Percentiles rank a stretch among this genome's conserved stretches.
phyloP scores from a whole-genome alignment of 2,888 invertebrate genomes.

The Mycogona germanica region DNA sequence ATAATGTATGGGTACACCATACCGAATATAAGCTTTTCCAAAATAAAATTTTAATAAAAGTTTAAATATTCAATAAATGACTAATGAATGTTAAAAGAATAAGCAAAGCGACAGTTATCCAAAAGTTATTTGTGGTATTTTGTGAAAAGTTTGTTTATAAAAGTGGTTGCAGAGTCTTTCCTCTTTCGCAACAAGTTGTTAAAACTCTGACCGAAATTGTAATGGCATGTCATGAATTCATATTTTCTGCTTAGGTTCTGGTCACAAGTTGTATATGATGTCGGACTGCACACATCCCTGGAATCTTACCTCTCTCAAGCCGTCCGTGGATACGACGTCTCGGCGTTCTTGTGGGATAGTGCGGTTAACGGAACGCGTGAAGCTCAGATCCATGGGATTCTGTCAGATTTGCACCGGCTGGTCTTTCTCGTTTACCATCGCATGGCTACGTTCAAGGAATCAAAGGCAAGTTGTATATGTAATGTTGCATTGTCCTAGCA shows the following conservation, averaged over 20 bases:
- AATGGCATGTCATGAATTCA: too few species aligned
- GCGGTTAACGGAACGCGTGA: slow-evolving; percentile 41
- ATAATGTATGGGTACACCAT: too few species aligned
- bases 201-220: too few species aligned
- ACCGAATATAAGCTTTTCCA: too few species aligned
- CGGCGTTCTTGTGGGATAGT: slow-evolving; percentile 33
- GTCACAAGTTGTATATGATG: slow-evolving; percentile 49
- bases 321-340: slow-evolving; percentile 50
- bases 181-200: too few species aligned
- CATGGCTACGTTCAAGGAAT: slow-evolving; percentile 64
- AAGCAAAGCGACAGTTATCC: too few species aligned
- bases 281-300: slow-evolving; percentile 47
- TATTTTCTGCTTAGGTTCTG: slow-evolving; percentile 26
- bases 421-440: slow-evolving; percentile 60
- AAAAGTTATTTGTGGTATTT: too few species aligned
- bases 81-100: neutral
- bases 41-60: too few species aligned
- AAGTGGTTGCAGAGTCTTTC: too few species aligned
- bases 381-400: slow-evolving; percentile 46
- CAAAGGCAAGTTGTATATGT: slow-evolving; percentile 46
- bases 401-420: slow-evolving; percentile 38
- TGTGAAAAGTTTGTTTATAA: too few species aligned
- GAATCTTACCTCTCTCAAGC: slow-evolving; percentile 61
- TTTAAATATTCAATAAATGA: too few species aligned
- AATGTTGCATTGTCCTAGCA: too few species aligned